These are phyloP conservation scores for Helleia helle DNA, from an alignment of 2,888 invertebrate genomes.

Conservation along the genomic window DNA sequence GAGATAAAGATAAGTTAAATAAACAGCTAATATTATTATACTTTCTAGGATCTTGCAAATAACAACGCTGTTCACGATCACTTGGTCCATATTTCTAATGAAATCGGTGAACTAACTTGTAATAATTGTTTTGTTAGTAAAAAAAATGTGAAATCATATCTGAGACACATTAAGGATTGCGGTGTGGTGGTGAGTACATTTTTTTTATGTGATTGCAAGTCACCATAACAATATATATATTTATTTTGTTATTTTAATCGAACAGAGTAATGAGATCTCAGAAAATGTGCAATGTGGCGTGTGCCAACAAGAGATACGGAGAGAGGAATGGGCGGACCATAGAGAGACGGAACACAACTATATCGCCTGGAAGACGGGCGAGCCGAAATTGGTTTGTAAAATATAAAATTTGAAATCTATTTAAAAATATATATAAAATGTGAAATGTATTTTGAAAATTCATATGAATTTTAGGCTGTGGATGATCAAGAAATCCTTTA, in stretches of 20 bases:
- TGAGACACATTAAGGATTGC: slow-evolving; percentile 22
- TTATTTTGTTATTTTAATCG: too few species aligned
- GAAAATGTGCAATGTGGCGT: slow-evolving; percentile 22
- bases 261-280: too few species aligned
- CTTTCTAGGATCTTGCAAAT: slow-evolving; percentile 32
- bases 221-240: too few species aligned
- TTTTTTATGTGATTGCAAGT: too few species aligned
- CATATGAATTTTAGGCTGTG: slow-evolving; percentile 19
- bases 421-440: not conserved
- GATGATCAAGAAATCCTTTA: slow-evolving; percentile 25
- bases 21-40: too few species aligned
- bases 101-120: slow-evolving; percentile 20
- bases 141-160: slow-evolving; percentile 22
- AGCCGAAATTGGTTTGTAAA: slow-evolving; percentile 27
- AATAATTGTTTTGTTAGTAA: slow-evolving; percentile 21
- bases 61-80: slow-evolving; percentile 19
- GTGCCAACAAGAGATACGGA: slow-evolving; percentile 18
- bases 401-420: not conserved
- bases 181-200: slow-evolving; percentile 16
- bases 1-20: too few species aligned
- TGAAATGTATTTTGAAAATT: not conserved
- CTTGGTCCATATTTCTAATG: slow-evolving; percentile 19
- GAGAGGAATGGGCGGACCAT: slow-evolving; percentile 29
- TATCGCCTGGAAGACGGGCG: slow-evolving; percentile 32
- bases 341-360: slow-evolving; percentile 31